Conservation (phyloP, 1,140 invertebrate genomes). For the Polypedilum vanderplanki region DNA sequence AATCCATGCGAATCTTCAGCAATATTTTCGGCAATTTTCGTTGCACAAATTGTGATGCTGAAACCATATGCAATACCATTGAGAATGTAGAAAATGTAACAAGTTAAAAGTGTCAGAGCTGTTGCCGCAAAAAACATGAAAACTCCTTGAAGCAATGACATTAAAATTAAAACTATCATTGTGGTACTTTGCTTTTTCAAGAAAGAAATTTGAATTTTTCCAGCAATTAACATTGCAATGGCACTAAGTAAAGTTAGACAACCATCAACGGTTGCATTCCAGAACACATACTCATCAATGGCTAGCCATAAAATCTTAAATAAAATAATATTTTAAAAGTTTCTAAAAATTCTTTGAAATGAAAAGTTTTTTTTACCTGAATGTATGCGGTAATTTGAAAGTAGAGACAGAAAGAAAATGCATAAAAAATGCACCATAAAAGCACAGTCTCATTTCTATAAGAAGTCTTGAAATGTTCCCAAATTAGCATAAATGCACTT, state of each 20-base stretch:
- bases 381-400: constrained; percentile 58
- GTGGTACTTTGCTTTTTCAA: constrained; percentile 35
- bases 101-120: constrained; percentile 54
- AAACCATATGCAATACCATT: constrained; percentile 75
- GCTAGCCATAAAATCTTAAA: constrained; percentile 48
- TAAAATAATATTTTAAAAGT: too few species aligned
- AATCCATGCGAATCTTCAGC: constrained; percentile 76
- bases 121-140: constrained; percentile 57
- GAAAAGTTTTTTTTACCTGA: constrained; percentile 44
- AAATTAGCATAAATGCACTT: constrained; percentile 46
- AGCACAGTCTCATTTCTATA: constrained; percentile 54
- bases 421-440: constrained; percentile 71
- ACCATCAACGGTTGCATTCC: background rate
- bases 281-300: constrained; percentile 32
- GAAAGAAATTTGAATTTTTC: constrained; percentile 32
- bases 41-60: constrained; percentile 72
- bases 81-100: constrained; percentile 67
- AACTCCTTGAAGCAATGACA: constrained; percentile 55
- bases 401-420: constrained; percentile 59
- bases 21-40: constrained; percentile 68
- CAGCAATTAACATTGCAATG: background rate
- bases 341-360: too few species aligned
- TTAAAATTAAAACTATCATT: constrained; percentile 39
- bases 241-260: background rate
- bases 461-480: constrained; percentile 53